phyloP scores from a whole-genome alignment of 2,797 vertebrate genomes.

The Gallinago solitaria region DNA sequence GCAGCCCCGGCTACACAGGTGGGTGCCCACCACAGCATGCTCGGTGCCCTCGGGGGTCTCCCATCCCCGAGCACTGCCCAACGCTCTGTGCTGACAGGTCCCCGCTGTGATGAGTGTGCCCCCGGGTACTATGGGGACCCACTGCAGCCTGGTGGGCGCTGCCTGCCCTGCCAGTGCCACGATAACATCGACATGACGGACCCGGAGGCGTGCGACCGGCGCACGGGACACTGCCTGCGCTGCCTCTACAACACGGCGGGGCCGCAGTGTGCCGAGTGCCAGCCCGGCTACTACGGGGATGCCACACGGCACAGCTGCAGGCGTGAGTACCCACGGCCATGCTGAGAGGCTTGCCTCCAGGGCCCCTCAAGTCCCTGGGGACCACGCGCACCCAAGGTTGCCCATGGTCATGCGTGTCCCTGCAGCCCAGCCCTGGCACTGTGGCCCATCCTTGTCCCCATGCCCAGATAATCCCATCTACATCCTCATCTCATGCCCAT shows the following conservation, averaged over 20 bases:
- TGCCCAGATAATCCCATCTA: neutral
- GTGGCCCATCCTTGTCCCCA: neutral
- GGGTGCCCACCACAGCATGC: fast-evolving
- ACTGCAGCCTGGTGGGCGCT: slow-evolving; percentile 83
- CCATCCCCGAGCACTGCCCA: neutral
- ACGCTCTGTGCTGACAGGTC: slow-evolving; percentile 73
- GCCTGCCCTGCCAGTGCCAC: slow-evolving; percentile 90
- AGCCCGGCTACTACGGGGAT: slow-evolving; percentile 88
- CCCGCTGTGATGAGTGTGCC: slow-evolving; percentile 91
- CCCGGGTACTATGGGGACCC: slow-evolving; percentile 93
- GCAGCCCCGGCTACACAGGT: slow-evolving; percentile 94
- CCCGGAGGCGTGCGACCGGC: slow-evolving; percentile 84
- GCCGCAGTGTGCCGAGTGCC: slow-evolving; percentile 85
- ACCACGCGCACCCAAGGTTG: fast-evolving
- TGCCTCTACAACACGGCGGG: slow-evolving; percentile 95
- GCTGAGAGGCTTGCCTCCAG: neutral
- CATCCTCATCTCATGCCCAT: neutral
- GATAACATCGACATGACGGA: slow-evolving; percentile 92
- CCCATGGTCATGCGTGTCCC: neutral
- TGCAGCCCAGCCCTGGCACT: neutral
- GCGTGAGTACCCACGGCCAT: slow-evolving; percentile 79
- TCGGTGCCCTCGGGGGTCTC: fast-evolving
- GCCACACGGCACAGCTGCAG: slow-evolving; percentile 89
- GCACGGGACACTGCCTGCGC: slow-evolving; percentile 86
- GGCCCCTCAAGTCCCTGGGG: fast-evolving